phyloP scores from a whole-genome alignment of 2,797 vertebrate species.

The Danio tinwini region DNA sequence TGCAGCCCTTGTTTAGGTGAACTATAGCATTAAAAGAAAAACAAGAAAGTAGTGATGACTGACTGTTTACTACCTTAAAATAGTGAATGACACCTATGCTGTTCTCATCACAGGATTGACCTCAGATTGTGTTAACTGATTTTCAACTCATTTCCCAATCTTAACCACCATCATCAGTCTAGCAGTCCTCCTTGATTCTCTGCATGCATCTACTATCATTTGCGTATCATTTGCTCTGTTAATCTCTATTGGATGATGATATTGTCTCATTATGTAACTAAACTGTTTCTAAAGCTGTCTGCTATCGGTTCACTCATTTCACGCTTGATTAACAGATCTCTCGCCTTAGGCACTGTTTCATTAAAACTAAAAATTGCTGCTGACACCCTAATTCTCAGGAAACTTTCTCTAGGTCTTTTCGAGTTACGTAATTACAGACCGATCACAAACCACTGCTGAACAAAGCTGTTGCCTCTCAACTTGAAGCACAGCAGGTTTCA shows the following conservation, averaged over 20 bases:
- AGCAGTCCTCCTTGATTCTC: background rate
- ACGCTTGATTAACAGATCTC: slow-evolving; percentile 37
- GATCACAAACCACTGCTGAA: slow-evolving; percentile 5
- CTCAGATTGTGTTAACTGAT: background rate
- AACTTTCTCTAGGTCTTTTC: slow-evolving; percentile 79
- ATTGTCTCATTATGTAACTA: slow-evolving; percentile 34
- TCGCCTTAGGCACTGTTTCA: slow-evolving; percentile 13
- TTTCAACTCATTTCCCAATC: background rate
- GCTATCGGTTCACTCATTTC: slow-evolving; percentile 21
- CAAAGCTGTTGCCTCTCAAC: background rate
- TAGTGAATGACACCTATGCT: background rate
- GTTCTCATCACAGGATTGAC: background rate
- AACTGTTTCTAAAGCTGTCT: slow-evolving; percentile 13
- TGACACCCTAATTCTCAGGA: slow-evolving; percentile 82
- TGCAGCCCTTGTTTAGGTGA: background rate
- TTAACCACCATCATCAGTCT: background rate
- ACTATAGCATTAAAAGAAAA: background rate
- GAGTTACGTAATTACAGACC: slow-evolving; percentile 67
- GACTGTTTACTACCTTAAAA: background rate
- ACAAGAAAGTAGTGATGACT: background rate
- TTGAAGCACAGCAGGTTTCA: background rate
- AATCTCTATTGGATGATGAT: background rate
- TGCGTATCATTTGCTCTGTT: background rate
- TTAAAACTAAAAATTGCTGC: slow-evolving; percentile 80
- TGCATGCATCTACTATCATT: background rate